A percentile compares a stretch with the other conserved stretches of the same genome.
These are phyloP conservation scores for Drymodes brunneopygia DNA, from an alignment of 2,113 vertebrate species.

Conservation along the genomic window DNA sequence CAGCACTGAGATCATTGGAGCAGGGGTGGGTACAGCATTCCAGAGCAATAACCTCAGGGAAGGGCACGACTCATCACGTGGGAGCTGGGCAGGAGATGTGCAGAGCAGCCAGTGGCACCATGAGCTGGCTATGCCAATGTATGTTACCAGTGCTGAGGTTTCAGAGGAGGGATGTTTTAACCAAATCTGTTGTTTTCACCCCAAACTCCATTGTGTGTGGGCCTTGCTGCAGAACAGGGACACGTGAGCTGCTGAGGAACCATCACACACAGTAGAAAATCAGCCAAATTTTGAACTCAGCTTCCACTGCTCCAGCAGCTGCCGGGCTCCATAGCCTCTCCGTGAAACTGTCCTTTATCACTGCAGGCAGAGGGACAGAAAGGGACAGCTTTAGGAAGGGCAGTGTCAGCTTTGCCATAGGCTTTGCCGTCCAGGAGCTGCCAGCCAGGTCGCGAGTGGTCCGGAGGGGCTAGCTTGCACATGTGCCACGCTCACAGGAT, in stretches of 20 bases:
- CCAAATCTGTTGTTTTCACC: not conserved
- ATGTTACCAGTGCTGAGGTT: fast-evolving
- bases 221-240: not conserved
- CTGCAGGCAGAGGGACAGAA: not conserved
- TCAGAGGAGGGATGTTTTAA: not conserved
- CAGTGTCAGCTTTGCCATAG: fast-evolving
- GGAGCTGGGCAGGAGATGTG: not conserved
- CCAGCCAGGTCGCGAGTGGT: fast-evolving
- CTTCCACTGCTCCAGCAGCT: not conserved
- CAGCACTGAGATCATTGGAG: fast-evolving
- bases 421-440: not conserved
- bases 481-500: not conserved
- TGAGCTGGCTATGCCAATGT: not conserved
- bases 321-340: not conserved
- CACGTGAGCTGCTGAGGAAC: fast-evolving
- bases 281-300: not conserved
- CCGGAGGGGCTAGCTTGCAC: fast-evolving
- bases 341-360: not conserved
- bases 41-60: not conserved
- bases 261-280: not conserved
- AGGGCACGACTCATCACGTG: not conserved
- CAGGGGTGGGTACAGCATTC: not conserved
- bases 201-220: fast-evolving
- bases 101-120: fast-evolving
- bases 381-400: not conserved